These are phyloP conservation scores for Anodontia alba DNA, from an alignment of 2,888 invertebrate genomes.

Conservation along the genomic window DNA sequence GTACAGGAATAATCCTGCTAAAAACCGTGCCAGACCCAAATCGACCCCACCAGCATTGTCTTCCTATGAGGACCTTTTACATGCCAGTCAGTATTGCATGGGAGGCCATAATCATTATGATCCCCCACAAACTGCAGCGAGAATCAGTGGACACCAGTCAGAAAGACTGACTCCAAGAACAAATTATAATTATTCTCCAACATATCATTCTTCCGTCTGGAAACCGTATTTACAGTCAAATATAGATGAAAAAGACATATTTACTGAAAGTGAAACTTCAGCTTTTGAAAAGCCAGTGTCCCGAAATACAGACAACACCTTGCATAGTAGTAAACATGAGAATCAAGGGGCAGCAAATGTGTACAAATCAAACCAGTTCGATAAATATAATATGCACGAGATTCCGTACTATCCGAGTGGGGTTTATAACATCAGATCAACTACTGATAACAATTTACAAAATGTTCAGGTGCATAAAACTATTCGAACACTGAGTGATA, in stretches of 20 bases:
- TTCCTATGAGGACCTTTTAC: not conserved
- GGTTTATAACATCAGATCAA: slow-evolving; percentile 4
- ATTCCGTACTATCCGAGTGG: not conserved
- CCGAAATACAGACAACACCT: not conserved
- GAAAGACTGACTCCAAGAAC: slow-evolving; percentile 5
- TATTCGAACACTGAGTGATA: not conserved
- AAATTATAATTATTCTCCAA: not conserved
- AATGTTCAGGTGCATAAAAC: not conserved
- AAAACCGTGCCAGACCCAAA: not conserved
- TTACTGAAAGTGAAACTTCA: not conserved
- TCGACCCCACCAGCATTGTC: not conserved
- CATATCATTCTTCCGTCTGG: not conserved
- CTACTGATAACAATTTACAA: not conserved
- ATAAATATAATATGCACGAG: not conserved
- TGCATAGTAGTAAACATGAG: not conserved
- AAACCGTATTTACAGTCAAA: not conserved
- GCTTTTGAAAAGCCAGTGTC: not conserved
- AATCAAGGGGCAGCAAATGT: not conserved
- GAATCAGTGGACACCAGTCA: not conserved
- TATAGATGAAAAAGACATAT: not conserved
- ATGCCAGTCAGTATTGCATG: not conserved
- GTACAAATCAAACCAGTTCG: not conserved
- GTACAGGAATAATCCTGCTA: not conserved
- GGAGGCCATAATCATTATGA: not conserved
- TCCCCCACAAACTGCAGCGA: not conserved